phyloP scores from a whole-genome alignment of 2,113 vertebrate genomes.

The Myiozetetes cayanensis region DNA sequence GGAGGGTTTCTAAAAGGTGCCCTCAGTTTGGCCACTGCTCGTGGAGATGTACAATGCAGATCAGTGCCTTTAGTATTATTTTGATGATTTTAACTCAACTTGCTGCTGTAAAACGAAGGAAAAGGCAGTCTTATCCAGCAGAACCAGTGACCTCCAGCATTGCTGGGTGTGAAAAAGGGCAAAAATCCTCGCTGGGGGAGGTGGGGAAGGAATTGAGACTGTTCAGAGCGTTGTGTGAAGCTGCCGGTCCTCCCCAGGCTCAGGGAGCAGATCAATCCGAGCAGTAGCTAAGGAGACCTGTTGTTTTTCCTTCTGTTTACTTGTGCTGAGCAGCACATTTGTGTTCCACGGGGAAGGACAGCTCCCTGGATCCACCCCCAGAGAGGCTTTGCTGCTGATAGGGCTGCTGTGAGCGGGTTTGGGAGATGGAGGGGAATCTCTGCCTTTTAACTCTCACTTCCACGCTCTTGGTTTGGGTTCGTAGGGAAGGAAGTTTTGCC shows the following conservation, averaged over 20 bases:
- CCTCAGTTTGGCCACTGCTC: neutral
- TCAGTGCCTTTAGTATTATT: neutral
- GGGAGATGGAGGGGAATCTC: neutral
- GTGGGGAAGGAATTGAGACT: fast-evolving
- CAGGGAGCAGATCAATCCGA: neutral
- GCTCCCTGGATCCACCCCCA: neutral
- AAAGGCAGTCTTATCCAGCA: neutral
- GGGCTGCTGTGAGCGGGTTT: neutral
- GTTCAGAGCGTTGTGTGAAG: neutral
- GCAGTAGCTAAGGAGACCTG: neutral
- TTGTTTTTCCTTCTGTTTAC: neutral
- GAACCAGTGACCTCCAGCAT: neutral
- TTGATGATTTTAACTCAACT: neutral
- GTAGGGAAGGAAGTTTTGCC: neutral
- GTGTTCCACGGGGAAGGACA: neutral
- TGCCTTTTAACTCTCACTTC: neutral
- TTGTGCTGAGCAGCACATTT: neutral
- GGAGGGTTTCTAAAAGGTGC: neutral
- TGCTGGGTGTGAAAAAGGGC: neutral
- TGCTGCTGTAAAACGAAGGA: neutral
- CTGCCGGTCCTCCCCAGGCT: neutral
- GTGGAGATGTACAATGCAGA: neutral
- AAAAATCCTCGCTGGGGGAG: neutral
- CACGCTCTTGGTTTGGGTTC: neutral
- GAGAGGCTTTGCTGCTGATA: neutral